Base-by-base conservation (phyloP, 1,140 invertebrate genomes). In the Aphis craccivora region DNA sequence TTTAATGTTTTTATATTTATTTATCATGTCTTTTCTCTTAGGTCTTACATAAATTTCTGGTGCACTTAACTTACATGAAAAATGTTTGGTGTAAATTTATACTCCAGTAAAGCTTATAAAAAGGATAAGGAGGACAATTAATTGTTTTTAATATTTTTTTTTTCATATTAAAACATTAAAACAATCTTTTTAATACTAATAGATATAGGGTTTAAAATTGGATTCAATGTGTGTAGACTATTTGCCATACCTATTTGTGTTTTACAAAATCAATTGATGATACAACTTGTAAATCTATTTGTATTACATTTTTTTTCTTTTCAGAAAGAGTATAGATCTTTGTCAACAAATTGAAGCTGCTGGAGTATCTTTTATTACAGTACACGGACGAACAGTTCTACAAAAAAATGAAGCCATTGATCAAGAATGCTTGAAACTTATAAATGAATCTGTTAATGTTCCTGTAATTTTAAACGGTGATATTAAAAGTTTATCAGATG, bases 391-490 rank as follows among this genome's bases (percentile, higher is more conserved):
- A 94, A 99, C 98, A 81, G 96, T 97, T n/a, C 95, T 96, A 43
- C 97, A 99, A 95, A 97, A 98, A 95, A 96, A 97, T 87, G 97
- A 97, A 94, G 97, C 97, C 89, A 97, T 99, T 4, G 96, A 99
- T 95, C 94, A 97, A 67, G 96, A 97, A 55, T 96, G 96, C 43
- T 96, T 99, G 86, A 96, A 96, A 95, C 95, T 97, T 18, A 96
- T 99, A n/a, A 97, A 96, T 94, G 96, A 97, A 91, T 96, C 96
- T 93, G 94, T 99, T 2, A 94, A 95, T 81, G 96, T 99, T 94
- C 99, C 99, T 23, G 95, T 99, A 1, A 96, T 99, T 94, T 98
- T 98, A 3, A 99, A 99, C 96, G 99, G 99, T 93, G 98, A 98
- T 95, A 96, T 99, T 2, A 98, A 97, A 94, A 96, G 95, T 87